These are phyloP conservation scores for Acleris literana DNA, from an alignment of 2,888 invertebrate genomes.

Conservation along the genomic window DNA sequence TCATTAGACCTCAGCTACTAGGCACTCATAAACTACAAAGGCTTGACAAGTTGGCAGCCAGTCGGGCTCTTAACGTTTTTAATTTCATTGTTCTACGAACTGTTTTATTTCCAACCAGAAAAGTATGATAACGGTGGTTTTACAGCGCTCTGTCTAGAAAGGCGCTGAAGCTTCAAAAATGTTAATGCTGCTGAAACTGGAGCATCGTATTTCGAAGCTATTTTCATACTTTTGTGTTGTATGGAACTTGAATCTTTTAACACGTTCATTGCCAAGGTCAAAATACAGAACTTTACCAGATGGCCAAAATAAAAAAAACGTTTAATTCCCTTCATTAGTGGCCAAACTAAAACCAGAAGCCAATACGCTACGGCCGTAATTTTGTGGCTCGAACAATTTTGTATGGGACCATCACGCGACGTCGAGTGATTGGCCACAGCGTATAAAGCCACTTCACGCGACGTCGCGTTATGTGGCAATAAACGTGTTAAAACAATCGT, in stretches of 20 bases:
- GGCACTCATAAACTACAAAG: conserved; percentile 24
- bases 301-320: too few species aligned
- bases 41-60: conserved; percentile 28
- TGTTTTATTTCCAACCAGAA: conserved; percentile 14
- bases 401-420: too few species aligned
- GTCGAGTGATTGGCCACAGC: too few species aligned
- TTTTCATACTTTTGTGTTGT: neutral
- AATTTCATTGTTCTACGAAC: conserved; percentile 28
- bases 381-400: too few species aligned
- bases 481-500: too few species aligned
- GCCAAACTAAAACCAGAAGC: too few species aligned
- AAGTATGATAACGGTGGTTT: conserved; percentile 13
- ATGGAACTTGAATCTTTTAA: neutral
- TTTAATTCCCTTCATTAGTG: too few species aligned
- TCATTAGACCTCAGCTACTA: conserved; percentile 27
- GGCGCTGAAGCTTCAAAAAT: conserved; percentile 3
- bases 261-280: too few species aligned
- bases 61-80: conserved; percentile 13
- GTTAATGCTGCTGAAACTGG: conserved; percentile 6
- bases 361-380: too few species aligned
- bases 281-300: too few species aligned
- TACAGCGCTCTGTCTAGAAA: neutral
- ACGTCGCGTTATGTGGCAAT: too few species aligned
- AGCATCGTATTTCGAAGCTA: neutral
- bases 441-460: too few species aligned